Base-by-base conservation (phyloP, 2,797 vertebrate genomes). In the Erpetoichthys calabaricus region DNA sequence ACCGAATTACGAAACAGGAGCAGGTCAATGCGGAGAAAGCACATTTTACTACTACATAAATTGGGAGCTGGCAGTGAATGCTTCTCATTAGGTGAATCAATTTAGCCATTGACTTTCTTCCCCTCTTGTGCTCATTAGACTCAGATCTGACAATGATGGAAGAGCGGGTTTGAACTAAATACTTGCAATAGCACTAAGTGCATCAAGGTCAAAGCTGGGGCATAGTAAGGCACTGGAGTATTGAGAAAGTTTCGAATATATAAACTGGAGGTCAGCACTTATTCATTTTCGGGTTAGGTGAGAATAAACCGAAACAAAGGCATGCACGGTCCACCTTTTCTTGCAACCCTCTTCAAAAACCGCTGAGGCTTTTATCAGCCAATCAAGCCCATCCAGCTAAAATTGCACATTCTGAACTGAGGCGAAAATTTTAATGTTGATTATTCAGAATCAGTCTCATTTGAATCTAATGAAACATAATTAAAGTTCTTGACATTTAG, bases 61-160 rank as follows among this genome's bases (percentile, higher is more conserved):
- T 53, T 62, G 4, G 56, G 56, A 64, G 60, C 75, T 74, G 58
- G 59, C 56, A 58, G 75, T 65, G 57, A 69, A 74, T 71, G 71
- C 75, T 85, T 83, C 86, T 87, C 83, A 86, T 87, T 84, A 86
- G 76, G 80, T 80, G 84, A 88, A 91, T 91, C 87, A 86, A 82
- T 85, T 82, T 70, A 79, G 80, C 70, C 80, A 83, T 85, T 86
- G 82, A 82, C 85, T 84, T 60, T 71, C 56, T 61, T 70, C 77
- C 65, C 75, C 83, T 74, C 74, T 77, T 79, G 76, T 68, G 68
- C 83, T 88, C 85, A 84, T 77, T 87, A 87, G 81, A 79, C 73
- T 71, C 63, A 77, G 72, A 59, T 75, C 77, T 83, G 85, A 86
- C 86, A 86, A 81, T 83, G 86, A 89, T 82, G 77, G 85, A 88